Conservation (phyloP, 2,888 invertebrate genomes). For the Leucophora obtusa region DNA sequence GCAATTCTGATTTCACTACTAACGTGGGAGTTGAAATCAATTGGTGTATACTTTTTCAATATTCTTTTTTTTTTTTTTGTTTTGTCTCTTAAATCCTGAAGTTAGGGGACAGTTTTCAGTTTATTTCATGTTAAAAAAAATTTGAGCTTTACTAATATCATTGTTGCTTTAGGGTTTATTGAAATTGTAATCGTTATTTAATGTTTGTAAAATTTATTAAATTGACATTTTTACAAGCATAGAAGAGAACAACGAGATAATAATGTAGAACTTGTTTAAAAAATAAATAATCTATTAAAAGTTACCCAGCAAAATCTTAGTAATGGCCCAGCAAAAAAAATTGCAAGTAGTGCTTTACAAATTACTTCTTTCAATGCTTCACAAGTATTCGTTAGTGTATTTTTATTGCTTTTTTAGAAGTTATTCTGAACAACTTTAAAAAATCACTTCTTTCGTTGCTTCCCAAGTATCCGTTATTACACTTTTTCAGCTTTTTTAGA, state of each 20-base stretch:
- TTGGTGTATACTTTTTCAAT: constrained; percentile 20
- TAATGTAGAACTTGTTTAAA: constrained; percentile 1
- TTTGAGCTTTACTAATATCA: background rate
- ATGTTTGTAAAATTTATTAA: constrained; percentile 30
- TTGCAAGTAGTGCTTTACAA: too few species aligned
- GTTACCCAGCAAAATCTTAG: too few species aligned
- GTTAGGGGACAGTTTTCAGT: constrained; percentile 57
- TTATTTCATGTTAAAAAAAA: constrained; percentile 7
- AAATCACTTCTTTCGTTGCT: too few species aligned
- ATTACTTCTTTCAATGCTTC: too few species aligned
- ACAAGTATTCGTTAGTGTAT: too few species aligned
- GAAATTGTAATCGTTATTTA: constrained; percentile 45
- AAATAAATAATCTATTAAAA: constrained; percentile 3
- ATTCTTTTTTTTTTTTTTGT: background rate
- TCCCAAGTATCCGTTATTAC: too few species aligned
- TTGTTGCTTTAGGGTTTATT: constrained; percentile 36
- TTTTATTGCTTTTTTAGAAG: too few species aligned
- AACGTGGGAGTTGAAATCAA: constrained; percentile 59
- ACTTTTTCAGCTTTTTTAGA: too few species aligned
- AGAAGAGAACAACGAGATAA: constrained; percentile 18
- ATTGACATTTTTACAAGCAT: constrained; percentile 30
- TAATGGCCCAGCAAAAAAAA: too few species aligned
- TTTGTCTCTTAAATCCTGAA: constrained; percentile 29
- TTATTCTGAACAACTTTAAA: too few species aligned
- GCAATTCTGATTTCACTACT: constrained; percentile 18